Conservation (phyloP, 2,888 invertebrate species). For the Xylota sylvarum region DNA sequence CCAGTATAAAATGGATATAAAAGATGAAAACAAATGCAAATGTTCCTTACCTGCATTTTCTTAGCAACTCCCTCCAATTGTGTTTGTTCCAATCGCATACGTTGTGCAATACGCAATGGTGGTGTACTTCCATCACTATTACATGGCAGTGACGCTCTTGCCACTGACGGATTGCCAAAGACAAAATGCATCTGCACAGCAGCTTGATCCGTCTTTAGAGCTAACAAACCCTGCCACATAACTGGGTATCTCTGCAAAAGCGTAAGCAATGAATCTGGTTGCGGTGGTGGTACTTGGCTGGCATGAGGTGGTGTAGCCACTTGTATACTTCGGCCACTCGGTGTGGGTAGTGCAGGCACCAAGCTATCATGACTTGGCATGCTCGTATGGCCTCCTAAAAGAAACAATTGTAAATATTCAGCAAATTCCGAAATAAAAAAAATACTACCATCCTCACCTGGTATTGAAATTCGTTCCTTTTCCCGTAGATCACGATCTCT, state of each 20-base stretch:
- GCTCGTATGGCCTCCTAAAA: constrained; percentile 77
- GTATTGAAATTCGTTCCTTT: constrained; percentile 79
- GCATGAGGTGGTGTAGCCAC: constrained; percentile 88
- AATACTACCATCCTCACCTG: constrained; percentile 68
- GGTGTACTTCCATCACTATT: constrained; percentile 93
- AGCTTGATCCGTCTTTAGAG: constrained; percentile 98
- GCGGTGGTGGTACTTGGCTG: constrained; percentile 92
- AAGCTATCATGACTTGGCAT: constrained; percentile 80
- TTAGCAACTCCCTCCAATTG: constrained; percentile 98
- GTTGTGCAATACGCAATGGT: constrained; percentile 96
- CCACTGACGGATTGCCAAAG: constrained; percentile 96
- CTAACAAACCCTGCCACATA: constrained; percentile 98
- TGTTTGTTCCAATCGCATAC: constrained; percentile 98
- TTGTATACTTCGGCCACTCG: constrained; percentile 81
- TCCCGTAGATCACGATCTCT: constrained; percentile 79
- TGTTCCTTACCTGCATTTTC: constrained; percentile 96
- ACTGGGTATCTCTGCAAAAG: constrained; percentile 96
- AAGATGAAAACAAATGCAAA: too few relatives aligned
- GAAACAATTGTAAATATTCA: not conserved
- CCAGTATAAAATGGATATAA: too few relatives aligned
- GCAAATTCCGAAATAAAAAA: not conserved
- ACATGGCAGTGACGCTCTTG: constrained; percentile 94
- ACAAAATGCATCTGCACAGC: constrained; percentile 99
- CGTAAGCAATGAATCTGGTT: constrained; percentile 93
- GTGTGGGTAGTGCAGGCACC: constrained; percentile 80